Conservation (phyloP, 2,888 invertebrate genomes). For the Meiosimyza platycephala region DNA sequence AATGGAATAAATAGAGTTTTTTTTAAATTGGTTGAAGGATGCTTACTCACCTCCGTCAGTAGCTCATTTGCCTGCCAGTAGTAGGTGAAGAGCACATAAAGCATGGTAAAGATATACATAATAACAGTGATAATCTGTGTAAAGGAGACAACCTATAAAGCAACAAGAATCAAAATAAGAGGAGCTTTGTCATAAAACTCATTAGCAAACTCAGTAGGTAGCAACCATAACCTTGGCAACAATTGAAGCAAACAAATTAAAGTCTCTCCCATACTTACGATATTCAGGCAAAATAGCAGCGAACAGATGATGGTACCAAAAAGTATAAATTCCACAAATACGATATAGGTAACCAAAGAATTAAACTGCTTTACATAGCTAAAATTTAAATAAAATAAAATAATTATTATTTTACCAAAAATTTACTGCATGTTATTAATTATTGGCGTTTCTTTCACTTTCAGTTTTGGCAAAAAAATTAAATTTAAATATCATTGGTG, state of each 20-base stretch:
- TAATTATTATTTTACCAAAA: too few species aligned
- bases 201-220: not conserved
- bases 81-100: constrained; percentile 61
- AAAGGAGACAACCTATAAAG: constrained; percentile 47
- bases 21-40: not conserved
- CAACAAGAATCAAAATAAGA: not conserved
- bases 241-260: not conserved
- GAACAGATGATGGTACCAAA: constrained; percentile 57
- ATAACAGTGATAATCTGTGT: constrained; percentile 52
- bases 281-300: constrained; percentile 59
- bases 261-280: constrained; percentile 51
- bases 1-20: not conserved
- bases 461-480: too few species aligned
- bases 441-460: too few species aligned
- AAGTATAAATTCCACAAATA: constrained; percentile 57
- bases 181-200: not conserved
- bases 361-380: constrained; percentile 58
- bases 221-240: not conserved
- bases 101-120: constrained; percentile 60
- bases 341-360: constrained; percentile 55
- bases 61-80: constrained; percentile 64
- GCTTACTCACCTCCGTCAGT: constrained; percentile 54
- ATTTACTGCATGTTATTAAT: too few species aligned
- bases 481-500: too few species aligned
- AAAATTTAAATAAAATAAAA: constrained; percentile 5